Evolutionary conservation across 2,888 invertebrate species (phyloP).

Genomic region (Maniola hyperantus): DNA sequence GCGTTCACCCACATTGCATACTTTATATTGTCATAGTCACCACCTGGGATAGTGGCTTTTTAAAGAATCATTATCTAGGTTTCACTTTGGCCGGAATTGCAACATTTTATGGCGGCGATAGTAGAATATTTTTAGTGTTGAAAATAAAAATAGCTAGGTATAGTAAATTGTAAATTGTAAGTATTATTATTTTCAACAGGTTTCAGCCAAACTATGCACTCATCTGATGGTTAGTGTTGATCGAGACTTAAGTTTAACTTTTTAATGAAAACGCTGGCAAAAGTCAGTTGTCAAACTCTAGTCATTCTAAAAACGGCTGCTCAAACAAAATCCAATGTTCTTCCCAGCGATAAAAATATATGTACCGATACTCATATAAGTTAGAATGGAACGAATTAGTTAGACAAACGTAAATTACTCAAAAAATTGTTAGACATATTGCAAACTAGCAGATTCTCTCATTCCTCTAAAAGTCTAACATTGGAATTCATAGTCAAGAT

Average conservation of each 20-base stretch:
- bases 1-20: conserved; percentile 66
- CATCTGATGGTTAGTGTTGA: not conserved
- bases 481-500: no score
- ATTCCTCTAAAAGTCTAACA: no score
- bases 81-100: conserved; percentile 55
- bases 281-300: no score
- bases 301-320: no score
- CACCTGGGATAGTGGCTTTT: conserved; percentile 71
- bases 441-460: not conserved
- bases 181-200: not conserved
- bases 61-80: conserved; percentile 56
- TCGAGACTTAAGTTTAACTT: no score
- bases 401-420: no score
- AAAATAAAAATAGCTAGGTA: conserved; percentile 9
- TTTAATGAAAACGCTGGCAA: no score
- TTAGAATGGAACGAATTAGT: no score
- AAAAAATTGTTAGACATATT: not conserved
- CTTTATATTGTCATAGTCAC: conserved; percentile 76
- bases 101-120: conserved; percentile 29
- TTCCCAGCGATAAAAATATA: no score
- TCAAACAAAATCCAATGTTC: no score
- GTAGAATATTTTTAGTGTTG: conserved; percentile 38
- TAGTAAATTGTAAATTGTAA: not conserved
- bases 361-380: no score
- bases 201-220: not conserved